Evolutionary conservation across 2,888 invertebrate species (phyloP).

Genomic region (Polymixis flavicincta): DNA sequence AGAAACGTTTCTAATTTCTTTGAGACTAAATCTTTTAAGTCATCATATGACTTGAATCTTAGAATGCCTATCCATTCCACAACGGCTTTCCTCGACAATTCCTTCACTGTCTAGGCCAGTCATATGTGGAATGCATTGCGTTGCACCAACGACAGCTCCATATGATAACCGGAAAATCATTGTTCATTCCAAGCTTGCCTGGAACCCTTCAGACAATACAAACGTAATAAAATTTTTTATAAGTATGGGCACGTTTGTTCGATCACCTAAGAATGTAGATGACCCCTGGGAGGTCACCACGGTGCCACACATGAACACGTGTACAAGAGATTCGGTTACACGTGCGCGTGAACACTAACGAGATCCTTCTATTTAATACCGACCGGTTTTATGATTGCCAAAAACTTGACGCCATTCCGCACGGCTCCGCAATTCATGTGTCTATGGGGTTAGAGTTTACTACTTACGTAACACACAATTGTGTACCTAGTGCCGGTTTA

Average conservation of each 20-base stretch:
- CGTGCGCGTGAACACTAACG: conserved; percentile 18
- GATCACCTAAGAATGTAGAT: neutral
- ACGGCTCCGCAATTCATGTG: neutral
- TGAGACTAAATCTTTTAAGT: no score
- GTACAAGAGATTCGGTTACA: conserved; percentile 22
- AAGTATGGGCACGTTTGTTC: neutral
- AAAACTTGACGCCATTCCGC: conserved; percentile 26
- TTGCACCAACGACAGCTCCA: no score
- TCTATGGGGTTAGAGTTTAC: neutral
- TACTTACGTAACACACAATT: neutral
- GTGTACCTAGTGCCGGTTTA: neutral
- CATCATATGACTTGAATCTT: no score
- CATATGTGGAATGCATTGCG: no score
- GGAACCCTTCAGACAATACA: neutral
- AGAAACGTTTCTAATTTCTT: no score
- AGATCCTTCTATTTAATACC: conserved; percentile 20
- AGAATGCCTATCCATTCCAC: no score
- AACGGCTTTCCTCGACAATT: no score
- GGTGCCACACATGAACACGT: neutral
- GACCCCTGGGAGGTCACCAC: neutral
- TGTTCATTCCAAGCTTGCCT: no score
- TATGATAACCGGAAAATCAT: no score
- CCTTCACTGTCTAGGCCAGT: no score
- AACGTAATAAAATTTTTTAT: no score
- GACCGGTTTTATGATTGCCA: conserved; percentile 14